Base-by-base conservation (phyloP, 2,797 vertebrate species). In the Peromyscus attwateri region DNA sequence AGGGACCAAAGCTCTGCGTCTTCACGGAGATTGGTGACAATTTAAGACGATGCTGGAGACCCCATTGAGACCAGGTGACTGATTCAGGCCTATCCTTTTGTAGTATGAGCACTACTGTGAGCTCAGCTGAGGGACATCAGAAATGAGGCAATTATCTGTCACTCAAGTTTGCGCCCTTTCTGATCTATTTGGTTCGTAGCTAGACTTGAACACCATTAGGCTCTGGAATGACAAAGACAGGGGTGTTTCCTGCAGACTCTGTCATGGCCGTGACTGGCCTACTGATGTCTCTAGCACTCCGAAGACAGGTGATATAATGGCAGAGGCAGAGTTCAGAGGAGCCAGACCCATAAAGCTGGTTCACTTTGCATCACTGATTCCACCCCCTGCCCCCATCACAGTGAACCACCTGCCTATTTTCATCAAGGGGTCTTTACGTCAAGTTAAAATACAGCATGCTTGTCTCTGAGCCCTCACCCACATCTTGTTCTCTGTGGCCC, bases 41-140 rank as follows among this genome's bases (percentile, higher is more conserved):
- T 62, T n/a, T 55, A 12, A 31, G 85, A 40, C 3, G 17, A 76
- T 55, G 17, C 6, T 6, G 0, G 43, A 14, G 2, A 23, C 70
- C n/a, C 10, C 13, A 23, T 0, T 7, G 77, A 94, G 60, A 34
- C 71, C 66, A 3, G 8, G 46, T 76, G 49, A 90, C 13, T 21
- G 82, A 70, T 23, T 52, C n/a, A 57, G 0, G 7, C 10, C 21
- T 2, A 49, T 21, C 34, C 34, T 43, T 57, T 19, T 90, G 46
- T 29, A 31, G 66, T 0, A 25, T 0, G 6, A 34, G 2, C 81
- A 13, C 2, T 0, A 5, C 0, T 3, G 3, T 0, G 29, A 60
- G 29, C 66, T 87, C 43, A 70, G 92, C 60, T 1, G 19, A 52
- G 52, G 34, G 2, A 0, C 37, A 31, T 0, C 13, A 31, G 68